Conservation (phyloP, 2,888 invertebrate species). For the Nomada ruficornis region DNA sequence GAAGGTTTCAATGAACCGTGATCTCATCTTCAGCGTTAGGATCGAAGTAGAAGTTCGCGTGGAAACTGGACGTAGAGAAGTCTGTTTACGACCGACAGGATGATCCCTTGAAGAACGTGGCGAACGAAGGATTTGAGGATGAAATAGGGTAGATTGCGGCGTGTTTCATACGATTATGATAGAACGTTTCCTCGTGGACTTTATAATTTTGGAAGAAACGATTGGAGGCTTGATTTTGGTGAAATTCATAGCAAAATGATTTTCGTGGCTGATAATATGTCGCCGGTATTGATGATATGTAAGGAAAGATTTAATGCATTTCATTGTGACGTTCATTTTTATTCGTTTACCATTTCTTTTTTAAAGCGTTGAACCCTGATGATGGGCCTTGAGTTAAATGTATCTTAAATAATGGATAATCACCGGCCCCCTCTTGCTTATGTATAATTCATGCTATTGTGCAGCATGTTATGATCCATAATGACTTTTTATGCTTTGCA, state of each 20-base stretch:
- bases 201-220: not conserved
- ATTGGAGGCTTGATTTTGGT: not conserved
- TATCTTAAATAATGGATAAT: not conserved
- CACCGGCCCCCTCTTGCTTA: not conserved
- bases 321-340: not conserved
- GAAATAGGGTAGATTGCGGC: not conserved
- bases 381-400: not conserved
- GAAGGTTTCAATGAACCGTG: slow-evolving; percentile 27
- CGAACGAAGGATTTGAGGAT: not conserved
- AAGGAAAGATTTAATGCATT: not conserved
- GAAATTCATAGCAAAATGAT: not conserved
- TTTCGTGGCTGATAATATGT: no score
- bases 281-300: no score
- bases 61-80: not conserved
- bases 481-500: not conserved
- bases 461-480: not conserved
- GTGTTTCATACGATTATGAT: not conserved
- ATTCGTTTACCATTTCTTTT: not conserved
- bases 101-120: slow-evolving; percentile 9
- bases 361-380: not conserved
- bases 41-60: slow-evolving; percentile 7
- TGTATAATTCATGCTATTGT: slow-evolving; percentile 5
- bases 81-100: slow-evolving; percentile 12
- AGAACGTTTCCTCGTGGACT: not conserved
- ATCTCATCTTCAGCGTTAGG: slow-evolving; percentile 27